Evolutionary conservation across 2,113 vertebrate species (phyloP).

Genomic region (Balaeniceps rex): DNA sequence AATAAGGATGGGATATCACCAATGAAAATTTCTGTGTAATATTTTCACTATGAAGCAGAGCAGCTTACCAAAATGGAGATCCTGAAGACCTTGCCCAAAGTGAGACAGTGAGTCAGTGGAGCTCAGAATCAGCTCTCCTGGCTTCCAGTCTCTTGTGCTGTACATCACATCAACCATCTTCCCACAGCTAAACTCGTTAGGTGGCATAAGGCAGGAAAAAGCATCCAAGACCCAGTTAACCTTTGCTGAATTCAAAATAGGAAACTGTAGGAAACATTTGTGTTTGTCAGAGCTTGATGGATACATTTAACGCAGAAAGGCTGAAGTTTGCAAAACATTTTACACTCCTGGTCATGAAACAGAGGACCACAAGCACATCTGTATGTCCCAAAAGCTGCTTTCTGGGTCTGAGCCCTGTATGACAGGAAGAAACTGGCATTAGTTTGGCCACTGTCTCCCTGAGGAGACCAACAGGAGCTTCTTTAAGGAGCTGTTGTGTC

Average conservation of each 20-base stretch:
- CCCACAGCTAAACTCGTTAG: not conserved
- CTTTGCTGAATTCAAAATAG: not conserved
- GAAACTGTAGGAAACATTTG: not conserved
- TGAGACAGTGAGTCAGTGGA: not conserved
- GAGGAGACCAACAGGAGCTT: not conserved
- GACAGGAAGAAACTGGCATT: not conserved
- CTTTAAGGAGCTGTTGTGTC: not conserved
- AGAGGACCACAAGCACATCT: not conserved
- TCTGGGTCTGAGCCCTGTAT: not conserved
- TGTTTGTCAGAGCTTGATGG: not conserved
- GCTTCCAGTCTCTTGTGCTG: not conserved
- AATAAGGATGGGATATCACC: not conserved
- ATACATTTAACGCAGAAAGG: fast-evolving
- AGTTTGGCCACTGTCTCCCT: not conserved
- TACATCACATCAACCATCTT: not conserved
- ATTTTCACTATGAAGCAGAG: not conserved
- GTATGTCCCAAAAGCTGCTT: not conserved
- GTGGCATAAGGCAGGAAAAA: not conserved
- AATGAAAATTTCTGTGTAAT: not conserved
- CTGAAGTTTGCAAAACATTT: not conserved
- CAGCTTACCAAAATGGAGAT: not conserved
- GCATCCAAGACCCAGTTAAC: not conserved
- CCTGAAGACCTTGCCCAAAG: not conserved
- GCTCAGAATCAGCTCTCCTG: not conserved
- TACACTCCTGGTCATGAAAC: not conserved